A percentile compares a stretch with the other conserved stretches of the same genome.
Conservation (phyloP, 2,797 vertebrate species). For the Vultur gryphus region DNA sequence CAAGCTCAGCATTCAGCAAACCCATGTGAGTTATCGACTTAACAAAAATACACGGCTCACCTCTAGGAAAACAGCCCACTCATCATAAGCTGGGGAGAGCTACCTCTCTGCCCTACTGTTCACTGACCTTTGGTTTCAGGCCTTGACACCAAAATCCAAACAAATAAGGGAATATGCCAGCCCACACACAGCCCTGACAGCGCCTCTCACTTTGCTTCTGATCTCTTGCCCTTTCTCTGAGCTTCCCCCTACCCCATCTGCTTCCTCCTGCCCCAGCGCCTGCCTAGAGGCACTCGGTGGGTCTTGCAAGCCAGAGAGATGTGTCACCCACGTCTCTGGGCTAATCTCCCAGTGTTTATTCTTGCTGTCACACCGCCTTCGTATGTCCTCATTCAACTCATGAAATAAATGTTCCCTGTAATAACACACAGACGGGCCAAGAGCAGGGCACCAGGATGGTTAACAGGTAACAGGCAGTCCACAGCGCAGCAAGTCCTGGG, state of each 20-base stretch:
- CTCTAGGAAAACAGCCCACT: not conserved
- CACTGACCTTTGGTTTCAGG: not conserved
- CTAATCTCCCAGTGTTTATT: slow-evolving; percentile 18
- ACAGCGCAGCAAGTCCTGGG: not conserved
- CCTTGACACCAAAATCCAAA: slow-evolving; percentile 39
- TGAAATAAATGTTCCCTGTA: not conserved
- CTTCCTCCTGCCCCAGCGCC: not conserved
- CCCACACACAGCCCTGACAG: not conserved
- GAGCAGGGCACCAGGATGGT: not conserved
- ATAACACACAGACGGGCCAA: not conserved
- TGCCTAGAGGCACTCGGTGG: not conserved
- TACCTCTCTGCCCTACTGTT: not conserved
- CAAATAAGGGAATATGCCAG: not conserved
- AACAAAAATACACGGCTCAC: not conserved
- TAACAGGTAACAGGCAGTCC: not conserved
- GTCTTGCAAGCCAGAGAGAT: not conserved
- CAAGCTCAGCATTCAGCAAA: slow-evolving; percentile 25
- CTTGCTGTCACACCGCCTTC: slow-evolving; percentile 2
- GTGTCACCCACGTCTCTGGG: not conserved
- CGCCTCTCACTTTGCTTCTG: not conserved
- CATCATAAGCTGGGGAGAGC: not conserved
- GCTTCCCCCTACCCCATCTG: not conserved
- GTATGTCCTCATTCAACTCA: not conserved
- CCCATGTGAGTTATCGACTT: not conserved
- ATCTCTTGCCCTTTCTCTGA: not conserved